phyloP scores from a whole-genome alignment of 1,140 invertebrate species.

The Marisa cornuarietis region DNA sequence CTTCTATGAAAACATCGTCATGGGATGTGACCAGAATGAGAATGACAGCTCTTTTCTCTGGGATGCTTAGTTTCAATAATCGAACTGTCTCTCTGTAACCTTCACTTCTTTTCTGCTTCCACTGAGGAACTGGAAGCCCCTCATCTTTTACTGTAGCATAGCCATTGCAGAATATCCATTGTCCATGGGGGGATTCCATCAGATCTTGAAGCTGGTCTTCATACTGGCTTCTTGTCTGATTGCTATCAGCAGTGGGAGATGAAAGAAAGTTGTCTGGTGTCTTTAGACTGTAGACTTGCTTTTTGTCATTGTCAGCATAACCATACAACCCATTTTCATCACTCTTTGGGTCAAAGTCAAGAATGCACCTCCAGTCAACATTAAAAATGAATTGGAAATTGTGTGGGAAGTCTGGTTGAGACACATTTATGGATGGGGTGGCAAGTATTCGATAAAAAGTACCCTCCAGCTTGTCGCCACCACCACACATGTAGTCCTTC shows the following conservation, averaged over 20 bases:
- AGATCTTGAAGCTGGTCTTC: constrained; percentile 35
- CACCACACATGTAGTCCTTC: constrained; percentile 36
- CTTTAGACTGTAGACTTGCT: constrained; percentile 36
- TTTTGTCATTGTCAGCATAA: constrained; percentile 31
- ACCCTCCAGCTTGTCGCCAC: constrained; percentile 24
- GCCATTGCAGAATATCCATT: constrained; percentile 51
- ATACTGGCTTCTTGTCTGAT: constrained; percentile 8
- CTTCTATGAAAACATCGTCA: constrained; percentile 46
- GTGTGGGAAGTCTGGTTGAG: constrained; percentile 2
- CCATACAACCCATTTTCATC: constrained; percentile 35
- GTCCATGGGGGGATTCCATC: constrained; percentile 22
- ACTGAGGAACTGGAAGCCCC: constrained; percentile 31
- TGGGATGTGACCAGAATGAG: constrained; percentile 47
- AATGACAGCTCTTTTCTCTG: constrained; percentile 41
- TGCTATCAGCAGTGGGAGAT: constrained; percentile 12
- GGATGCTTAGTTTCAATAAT: constrained; percentile 40
- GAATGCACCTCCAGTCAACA: constrained; percentile 37
- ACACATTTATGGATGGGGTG: background rate
- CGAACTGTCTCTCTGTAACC: constrained; percentile 45
- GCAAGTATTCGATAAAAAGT: constrained; percentile 13
- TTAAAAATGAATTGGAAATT: constrained; percentile 36
- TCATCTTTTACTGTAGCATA: constrained; percentile 29
- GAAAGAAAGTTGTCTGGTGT: constrained; percentile 39
- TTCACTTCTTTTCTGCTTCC: constrained; percentile 45
- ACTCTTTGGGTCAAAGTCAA: constrained; percentile 42